Evolutionary conservation across 2,888 invertebrate genomes (phyloP).

Genomic region (Pedicia rivosa): DNA sequence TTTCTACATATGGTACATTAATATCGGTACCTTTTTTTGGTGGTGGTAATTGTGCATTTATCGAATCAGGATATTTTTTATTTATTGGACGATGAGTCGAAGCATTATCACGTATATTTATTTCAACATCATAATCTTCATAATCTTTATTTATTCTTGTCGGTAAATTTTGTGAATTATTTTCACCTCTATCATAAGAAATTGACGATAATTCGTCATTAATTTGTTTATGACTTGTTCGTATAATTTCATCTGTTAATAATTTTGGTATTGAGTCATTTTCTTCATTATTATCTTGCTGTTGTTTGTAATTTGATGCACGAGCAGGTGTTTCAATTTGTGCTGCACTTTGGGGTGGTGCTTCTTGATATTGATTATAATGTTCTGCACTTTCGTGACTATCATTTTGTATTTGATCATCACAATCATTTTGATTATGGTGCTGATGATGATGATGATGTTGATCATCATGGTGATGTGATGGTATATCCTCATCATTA

Average conservation of each 20-base stretch:
- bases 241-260: too few species aligned
- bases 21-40: slow-evolving; percentile 19
- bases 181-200: background rate
- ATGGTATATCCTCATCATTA: slow-evolving; percentile 1
- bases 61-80: slow-evolving; percentile 18
- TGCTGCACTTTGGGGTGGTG: slow-evolving; percentile 4
- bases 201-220: too few species aligned
- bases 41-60: slow-evolving; percentile 26
- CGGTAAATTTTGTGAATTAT: too few species aligned
- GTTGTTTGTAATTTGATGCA: too few species aligned
- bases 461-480: background rate
- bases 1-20: slow-evolving; percentile 16
- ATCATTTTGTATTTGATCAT: background rate
- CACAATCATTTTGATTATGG: background rate
- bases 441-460: background rate
- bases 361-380: background rate
- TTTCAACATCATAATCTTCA: too few species aligned
- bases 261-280: too few species aligned
- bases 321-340: slow-evolving; percentile 25
- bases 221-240: too few species aligned
- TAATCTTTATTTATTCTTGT: too few species aligned
- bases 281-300: too few species aligned
- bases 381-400: background rate
- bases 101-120: background rate
- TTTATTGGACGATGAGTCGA: background rate